Conservation (phyloP, 2,113 vertebrate genomes). For the Thermophis baileyi region DNA sequence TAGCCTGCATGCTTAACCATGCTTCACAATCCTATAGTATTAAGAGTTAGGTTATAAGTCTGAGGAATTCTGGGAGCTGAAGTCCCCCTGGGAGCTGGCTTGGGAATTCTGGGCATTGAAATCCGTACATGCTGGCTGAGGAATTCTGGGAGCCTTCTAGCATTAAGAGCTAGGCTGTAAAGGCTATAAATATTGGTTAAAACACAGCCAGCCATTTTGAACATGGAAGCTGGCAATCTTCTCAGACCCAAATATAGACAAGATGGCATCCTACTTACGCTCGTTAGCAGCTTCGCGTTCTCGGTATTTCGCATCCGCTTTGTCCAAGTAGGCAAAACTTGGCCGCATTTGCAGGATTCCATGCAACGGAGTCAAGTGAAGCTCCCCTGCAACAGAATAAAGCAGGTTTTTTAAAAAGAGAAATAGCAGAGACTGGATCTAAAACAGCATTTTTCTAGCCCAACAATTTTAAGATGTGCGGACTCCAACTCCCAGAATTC, state of each 20-base stretch:
- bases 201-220: not conserved
- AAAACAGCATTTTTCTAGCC: not conserved
- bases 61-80: too few species aligned
- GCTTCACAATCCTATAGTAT: too few species aligned
- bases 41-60: too few species aligned
- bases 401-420: not conserved
- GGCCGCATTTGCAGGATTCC: slow-evolving; percentile 96
- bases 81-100: not conserved
- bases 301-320: slow-evolving; percentile 89
- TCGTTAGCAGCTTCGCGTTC: slow-evolving; percentile 94
- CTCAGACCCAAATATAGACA: not conserved
- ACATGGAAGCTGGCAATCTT: not conserved
- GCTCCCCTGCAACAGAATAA: slow-evolving; percentile 77
- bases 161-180: not conserved
- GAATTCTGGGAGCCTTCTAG: not conserved
- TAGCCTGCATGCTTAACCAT: too few species aligned
- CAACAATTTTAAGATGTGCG: not conserved
- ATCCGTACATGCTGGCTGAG: not conserved
- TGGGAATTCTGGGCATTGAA: not conserved
- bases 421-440: not conserved
- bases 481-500: not conserved
- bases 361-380: slow-evolving; percentile 92
- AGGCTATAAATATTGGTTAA: not conserved
- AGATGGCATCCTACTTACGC: slow-evolving; percentile 63
- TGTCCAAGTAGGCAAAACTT: slow-evolving; percentile 94